Evolutionary conservation across 2,797 vertebrate genomes (phyloP).

Genomic region (Todus mexicanus): DNA sequence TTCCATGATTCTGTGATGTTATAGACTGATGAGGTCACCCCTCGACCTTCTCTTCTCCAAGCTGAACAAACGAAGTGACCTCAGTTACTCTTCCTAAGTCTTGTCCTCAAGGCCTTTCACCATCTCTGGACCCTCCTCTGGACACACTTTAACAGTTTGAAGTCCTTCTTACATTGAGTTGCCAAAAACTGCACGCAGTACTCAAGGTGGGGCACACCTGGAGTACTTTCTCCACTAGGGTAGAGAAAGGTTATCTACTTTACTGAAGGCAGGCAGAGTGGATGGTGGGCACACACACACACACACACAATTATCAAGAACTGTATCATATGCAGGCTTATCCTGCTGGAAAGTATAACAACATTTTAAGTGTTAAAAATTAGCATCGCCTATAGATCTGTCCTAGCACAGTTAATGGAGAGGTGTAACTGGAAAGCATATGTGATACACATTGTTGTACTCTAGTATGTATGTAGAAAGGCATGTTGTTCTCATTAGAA

Average conservation of each 20-base stretch:
- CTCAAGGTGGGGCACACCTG: not conserved
- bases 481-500: conserved; percentile 11
- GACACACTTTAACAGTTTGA: not conserved
- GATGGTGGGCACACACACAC: not conserved
- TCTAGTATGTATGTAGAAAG: not conserved
- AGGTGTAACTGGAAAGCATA: not conserved
- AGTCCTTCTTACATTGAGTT: not conserved
- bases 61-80: not conserved
- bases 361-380: not conserved
- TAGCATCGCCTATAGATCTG: not conserved
- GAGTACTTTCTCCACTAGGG: not conserved
- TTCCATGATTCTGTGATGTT: no score
- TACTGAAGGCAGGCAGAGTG: not conserved
- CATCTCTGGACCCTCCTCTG: not conserved
- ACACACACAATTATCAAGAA: not conserved
- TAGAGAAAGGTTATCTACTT: not conserved
- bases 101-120: not conserved
- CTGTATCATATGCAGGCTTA: not conserved
- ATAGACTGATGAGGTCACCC: not conserved
- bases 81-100: not conserved
- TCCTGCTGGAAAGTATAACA: not conserved
- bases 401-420: not conserved
- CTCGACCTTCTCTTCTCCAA: not conserved
- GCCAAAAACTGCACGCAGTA: not conserved
- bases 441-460: not conserved